Percentiles rank a stretch among this genome's conserved stretches.
Evolutionary conservation across 2,113 vertebrate species (phyloP).

Genomic region (Misgurnus mizolepis): DNA sequence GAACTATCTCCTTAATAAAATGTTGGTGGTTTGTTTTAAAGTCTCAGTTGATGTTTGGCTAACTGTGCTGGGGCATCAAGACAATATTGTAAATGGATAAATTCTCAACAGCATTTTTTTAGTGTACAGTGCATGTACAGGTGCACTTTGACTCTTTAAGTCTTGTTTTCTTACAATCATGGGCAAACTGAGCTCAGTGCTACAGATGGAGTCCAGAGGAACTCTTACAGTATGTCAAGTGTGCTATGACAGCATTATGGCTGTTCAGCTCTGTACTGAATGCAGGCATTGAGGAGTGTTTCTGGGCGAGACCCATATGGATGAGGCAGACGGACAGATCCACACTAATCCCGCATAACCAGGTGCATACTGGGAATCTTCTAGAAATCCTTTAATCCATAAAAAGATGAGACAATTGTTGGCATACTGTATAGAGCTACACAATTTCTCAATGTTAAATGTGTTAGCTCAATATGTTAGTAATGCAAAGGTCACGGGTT

Average conservation of each 20-base stretch:
- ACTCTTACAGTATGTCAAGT: slow-evolving; percentile 18
- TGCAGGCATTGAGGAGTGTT: slow-evolving; percentile 35
- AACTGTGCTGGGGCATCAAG: too few species aligned
- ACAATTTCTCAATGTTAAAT: too few species aligned
- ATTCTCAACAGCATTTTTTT: too few species aligned
- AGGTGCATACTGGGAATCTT: background rate
- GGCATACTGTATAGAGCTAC: background rate
- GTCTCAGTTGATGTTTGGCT: too few species aligned
- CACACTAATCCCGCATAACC: background rate
- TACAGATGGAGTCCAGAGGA: slow-evolving; percentile 18
- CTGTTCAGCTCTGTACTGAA: slow-evolving; percentile 17
- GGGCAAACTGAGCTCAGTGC: slow-evolving; percentile 11
- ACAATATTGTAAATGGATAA: too few species aligned
- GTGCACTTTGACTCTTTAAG: background rate
- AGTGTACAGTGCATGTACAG: too few species aligned
- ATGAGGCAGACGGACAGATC: background rate
- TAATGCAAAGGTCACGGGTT: too few species aligned
- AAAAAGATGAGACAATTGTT: slow-evolving; percentile 23
- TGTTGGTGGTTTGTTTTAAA: too few species aligned
- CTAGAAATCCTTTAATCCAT: slow-evolving; percentile 14
- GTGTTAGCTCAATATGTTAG: too few species aligned
- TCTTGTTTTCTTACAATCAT: background rate
- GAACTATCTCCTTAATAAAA: too few species aligned
- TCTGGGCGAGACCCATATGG: slow-evolving; percentile 13
- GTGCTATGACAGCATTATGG: slow-evolving; percentile 12